These are phyloP conservation scores for Leuctra nigra DNA, from an alignment of 2,888 invertebrate genomes.

Conservation along the genomic window DNA sequence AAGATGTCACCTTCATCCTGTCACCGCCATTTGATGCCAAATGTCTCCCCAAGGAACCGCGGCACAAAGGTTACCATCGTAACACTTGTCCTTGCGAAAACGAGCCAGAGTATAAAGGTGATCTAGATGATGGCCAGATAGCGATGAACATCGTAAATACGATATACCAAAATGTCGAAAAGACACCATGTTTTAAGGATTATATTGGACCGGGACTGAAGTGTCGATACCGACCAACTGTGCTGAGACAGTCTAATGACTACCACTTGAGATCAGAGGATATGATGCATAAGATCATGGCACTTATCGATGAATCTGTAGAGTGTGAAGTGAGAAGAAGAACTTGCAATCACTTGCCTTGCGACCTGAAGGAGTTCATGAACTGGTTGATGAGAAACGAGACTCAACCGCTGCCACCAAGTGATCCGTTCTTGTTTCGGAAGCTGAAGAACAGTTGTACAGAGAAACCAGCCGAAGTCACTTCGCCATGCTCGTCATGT, in stretches of 20 bases:
- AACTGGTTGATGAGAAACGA: slow-evolving; percentile 1
- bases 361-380: neutral
- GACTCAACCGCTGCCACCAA: neutral
- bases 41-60: no score
- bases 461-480: neutral
- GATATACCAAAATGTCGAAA: neutral
- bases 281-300: slow-evolving; percentile 3
- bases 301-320: neutral
- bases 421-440: neutral
- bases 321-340: slow-evolving; percentile 1
- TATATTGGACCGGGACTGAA: neutral
- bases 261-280: neutral
- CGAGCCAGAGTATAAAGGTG: neutral
- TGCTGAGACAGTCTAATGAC: neutral
- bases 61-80: no score
- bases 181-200: neutral
- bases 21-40: no score
- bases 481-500: neutral
- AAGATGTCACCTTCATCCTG: neutral
- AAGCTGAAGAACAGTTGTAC: neutral
- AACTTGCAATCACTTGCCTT: neutral
- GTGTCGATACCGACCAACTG: neutral
- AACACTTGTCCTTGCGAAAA: no score
- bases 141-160: neutral
- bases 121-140: slow-evolving; percentile 4